Conservation (phyloP, 2,888 invertebrate genomes). For the Crioceris asparagi region DNA sequence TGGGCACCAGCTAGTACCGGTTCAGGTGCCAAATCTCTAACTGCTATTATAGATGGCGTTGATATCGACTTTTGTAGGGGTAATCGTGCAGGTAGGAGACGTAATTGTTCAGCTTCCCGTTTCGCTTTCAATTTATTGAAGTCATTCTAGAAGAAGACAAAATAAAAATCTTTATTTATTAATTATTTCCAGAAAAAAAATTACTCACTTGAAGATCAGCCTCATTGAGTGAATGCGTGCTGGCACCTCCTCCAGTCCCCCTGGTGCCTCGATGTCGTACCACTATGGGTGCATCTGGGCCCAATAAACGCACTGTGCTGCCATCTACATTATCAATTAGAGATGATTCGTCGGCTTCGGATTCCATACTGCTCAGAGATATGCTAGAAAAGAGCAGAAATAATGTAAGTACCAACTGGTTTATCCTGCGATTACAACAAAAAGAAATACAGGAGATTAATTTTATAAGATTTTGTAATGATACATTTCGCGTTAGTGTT, state of each 20-base stretch:
- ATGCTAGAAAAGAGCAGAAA: conserved; percentile 42
- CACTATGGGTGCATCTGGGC: conserved; percentile 40
- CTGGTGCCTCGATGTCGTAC: conserved; percentile 37
- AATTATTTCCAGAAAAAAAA: too few relatives aligned
- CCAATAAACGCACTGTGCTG: conserved; percentile 43
- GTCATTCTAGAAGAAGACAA: conserved; percentile 47
- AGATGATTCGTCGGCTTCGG: conserved; percentile 65
- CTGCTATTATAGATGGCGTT: conserved; percentile 77
- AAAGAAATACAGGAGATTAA: too few relatives aligned
- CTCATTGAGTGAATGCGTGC: conserved; percentile 78
- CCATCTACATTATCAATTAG: conserved; percentile 43
- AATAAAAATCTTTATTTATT: too few relatives aligned
- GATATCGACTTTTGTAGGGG: conserved; percentile 85
- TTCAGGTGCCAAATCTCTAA: conserved; percentile 49
- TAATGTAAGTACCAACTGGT: too few relatives aligned
- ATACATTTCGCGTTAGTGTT: too few relatives aligned
- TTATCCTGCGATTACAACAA: too few relatives aligned
- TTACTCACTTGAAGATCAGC: conserved; percentile 67
- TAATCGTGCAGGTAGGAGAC: conserved; percentile 52
- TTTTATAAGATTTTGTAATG: too few relatives aligned
- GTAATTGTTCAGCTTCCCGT: conserved; percentile 44
- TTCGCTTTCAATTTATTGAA: conserved; percentile 59
- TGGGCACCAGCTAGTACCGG: conserved; percentile 39
- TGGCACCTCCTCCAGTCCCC: conserved; percentile 45
- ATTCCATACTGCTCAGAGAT: conserved; percentile 73